phyloP scores from a whole-genome alignment of 1,140 invertebrate species.

The Leptopilina clavipes region DNA sequence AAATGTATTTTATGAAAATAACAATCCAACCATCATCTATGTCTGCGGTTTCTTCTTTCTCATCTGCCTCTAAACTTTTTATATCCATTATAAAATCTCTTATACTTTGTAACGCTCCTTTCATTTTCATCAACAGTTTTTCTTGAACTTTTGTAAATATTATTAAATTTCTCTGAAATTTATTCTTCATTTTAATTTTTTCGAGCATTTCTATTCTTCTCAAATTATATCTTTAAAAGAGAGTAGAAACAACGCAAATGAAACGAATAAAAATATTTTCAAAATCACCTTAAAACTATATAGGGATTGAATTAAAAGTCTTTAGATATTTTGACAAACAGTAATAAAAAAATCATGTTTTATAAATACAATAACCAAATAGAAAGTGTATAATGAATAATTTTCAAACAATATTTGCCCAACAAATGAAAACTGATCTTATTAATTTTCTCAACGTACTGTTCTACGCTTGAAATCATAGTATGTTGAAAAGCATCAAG shows the following conservation, averaged over 20 bases:
- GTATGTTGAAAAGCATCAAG: slow-evolving; percentile 33
- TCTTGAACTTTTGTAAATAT: slow-evolving; percentile 57
- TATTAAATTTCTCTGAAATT: slow-evolving; percentile 67
- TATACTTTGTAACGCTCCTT: slow-evolving; percentile 65
- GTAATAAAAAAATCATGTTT: too few species aligned
- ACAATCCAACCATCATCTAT: slow-evolving; percentile 53
- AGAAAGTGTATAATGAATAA: too few species aligned
- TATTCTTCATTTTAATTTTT: slow-evolving; percentile 69
- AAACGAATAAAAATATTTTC: too few species aligned
- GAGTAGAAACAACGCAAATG: too few species aligned
- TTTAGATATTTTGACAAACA: too few species aligned
- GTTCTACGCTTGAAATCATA: neutral
- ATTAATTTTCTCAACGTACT: neutral
- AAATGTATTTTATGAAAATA: too few species aligned
- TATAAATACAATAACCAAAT: too few species aligned
- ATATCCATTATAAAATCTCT: slow-evolving; percentile 53
- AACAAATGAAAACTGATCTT: too few species aligned
- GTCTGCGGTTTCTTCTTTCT: slow-evolving; percentile 49
- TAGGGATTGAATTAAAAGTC: too few species aligned
- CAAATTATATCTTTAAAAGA: slow-evolving; percentile 71
- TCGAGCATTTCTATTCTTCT: slow-evolving; percentile 72
- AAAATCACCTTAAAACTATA: neutral
- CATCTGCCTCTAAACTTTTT: slow-evolving; percentile 36
- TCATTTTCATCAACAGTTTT: slow-evolving; percentile 64
- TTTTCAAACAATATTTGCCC: too few species aligned